These are phyloP conservation scores for Kryphioiulus occultus DNA, from an alignment of 2,888 invertebrate genomes.

Conservation along the genomic window DNA sequence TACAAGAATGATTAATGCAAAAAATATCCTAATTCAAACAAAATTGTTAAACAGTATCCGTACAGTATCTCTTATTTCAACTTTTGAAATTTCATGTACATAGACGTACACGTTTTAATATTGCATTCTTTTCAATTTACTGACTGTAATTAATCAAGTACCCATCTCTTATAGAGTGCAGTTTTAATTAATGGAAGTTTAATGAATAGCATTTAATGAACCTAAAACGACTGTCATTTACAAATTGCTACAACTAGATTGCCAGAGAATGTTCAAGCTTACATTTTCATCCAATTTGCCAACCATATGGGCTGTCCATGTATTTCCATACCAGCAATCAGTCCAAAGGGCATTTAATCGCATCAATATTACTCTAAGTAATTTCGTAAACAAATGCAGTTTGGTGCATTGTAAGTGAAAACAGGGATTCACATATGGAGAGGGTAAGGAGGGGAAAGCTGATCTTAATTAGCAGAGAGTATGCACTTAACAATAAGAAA, in stretches of 20 bases:
- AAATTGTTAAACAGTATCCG: too few species aligned
- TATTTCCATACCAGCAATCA: not conserved
- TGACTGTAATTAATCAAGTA: too few species aligned
- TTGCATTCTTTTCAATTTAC: too few species aligned
- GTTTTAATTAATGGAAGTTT: too few species aligned
- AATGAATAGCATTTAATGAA: not conserved
- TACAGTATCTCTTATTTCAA: too few species aligned
- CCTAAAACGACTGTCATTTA: not conserved
- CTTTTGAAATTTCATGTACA: too few species aligned
- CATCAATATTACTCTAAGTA: not conserved
- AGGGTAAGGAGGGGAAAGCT: not conserved
- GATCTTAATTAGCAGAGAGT: slow-evolving; percentile 1
- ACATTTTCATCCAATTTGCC: not conserved
- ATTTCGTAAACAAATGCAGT: not conserved
- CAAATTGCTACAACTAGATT: not conserved
- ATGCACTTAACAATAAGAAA: slow-evolving; percentile 21
- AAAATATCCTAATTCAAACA: too few species aligned
- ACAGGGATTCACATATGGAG: not conserved
- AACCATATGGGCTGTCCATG: not conserved
- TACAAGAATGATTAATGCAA: too few species aligned
- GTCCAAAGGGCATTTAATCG: not conserved
- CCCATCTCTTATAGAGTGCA: too few species aligned
- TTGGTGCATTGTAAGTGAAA: not conserved
- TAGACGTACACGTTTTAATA: too few species aligned
- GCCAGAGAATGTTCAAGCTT: not conserved